Conservation (phyloP, 2,888 invertebrate species). For the Ophion costatus region DNA sequence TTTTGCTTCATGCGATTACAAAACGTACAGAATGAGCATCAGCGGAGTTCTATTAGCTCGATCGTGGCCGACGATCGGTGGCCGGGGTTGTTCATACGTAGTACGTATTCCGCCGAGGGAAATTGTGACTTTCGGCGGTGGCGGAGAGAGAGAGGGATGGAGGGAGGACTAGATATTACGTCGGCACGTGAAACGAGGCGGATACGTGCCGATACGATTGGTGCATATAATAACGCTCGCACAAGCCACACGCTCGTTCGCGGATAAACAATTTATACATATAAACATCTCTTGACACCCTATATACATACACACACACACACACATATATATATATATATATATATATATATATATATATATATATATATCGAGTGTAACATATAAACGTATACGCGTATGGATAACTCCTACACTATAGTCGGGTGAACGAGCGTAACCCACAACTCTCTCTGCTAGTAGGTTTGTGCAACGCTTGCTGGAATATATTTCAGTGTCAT, state of each 20-base stretch:
- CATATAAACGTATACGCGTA: background rate
- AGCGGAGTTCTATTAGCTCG: slow-evolving; percentile 66
- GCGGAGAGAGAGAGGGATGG: background rate
- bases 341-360: background rate
- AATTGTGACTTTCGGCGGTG: slow-evolving; percentile 51
- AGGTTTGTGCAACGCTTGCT: slow-evolving; percentile 53
- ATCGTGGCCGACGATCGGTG: slow-evolving; percentile 53
- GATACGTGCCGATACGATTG: slow-evolving; percentile 65
- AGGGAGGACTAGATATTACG: slow-evolving; percentile 56
- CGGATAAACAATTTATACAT: slow-evolving; percentile 80
- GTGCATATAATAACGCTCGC: slow-evolving; percentile 69
- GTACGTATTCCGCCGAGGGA: slow-evolving; percentile 46
- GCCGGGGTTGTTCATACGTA: slow-evolving; percentile 31
- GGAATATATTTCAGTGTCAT: slow-evolving; percentile 82
- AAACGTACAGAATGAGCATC: slow-evolving; percentile 36
- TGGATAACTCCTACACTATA: slow-evolving; percentile 64
- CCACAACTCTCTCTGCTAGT: slow-evolving; percentile 35
- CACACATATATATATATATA: background rate
- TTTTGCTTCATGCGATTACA: slow-evolving; percentile 66
- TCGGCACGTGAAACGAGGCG: slow-evolving; percentile 60
- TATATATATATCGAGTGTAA: background rate
- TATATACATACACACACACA: background rate
- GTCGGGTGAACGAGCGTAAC: slow-evolving; percentile 40
- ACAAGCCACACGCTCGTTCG: slow-evolving; percentile 76
- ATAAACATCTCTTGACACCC: background rate